Evolutionary conservation across 2,888 invertebrate genomes (phyloP), one percentile per base, ranked within the genome.

Genomic region (Andrena bucephala): DNA sequence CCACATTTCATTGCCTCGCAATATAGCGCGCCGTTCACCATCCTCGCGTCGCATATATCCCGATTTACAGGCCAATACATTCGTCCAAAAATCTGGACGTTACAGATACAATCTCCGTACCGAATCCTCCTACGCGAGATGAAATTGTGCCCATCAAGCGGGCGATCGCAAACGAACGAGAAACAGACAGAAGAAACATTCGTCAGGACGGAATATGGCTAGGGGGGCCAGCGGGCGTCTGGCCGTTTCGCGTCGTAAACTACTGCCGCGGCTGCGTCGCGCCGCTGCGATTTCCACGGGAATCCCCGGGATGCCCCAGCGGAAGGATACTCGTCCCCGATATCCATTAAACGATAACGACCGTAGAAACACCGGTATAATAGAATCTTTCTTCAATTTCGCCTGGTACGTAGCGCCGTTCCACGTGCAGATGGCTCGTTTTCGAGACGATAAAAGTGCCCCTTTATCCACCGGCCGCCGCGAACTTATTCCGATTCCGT

Each of bases 261-360:
- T 42, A 33, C 48, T n/a, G 13, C 36, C 5, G 8, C 16, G 33
- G 36, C 62, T 3, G 4, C 10, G 57, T 20, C 24, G 10, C 4
- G 52, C 29, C 60, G 36, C 24, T 13, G 24, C n/a, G 50, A 75
- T 68, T 78, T 68, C 54, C 63, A 2, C 29, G 29, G 42, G 42
- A 5, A 71, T 70, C 80, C 70, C 60, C 69, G 7, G 27, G 52
- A 27, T 27, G 42, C 48, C 48, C 16, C 27, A n/a, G 33, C 24
- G 24, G 13, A 24, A 48, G 8, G 29, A 13, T 36, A 66, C 42
- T 24, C 20, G 36, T 57, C 69, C 24, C 20, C 70, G 81, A 8
- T 10, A 81, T 82, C 81, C 81, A 81, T 81, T 75, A 82, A 70
- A 59, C 75, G 67, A 68, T 82, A 81, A 63, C 81, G 81, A 48